These are phyloP conservation scores for Plotosus lineatus DNA, from an alignment of 2,113 vertebrate genomes.

Conservation along the genomic window DNA sequence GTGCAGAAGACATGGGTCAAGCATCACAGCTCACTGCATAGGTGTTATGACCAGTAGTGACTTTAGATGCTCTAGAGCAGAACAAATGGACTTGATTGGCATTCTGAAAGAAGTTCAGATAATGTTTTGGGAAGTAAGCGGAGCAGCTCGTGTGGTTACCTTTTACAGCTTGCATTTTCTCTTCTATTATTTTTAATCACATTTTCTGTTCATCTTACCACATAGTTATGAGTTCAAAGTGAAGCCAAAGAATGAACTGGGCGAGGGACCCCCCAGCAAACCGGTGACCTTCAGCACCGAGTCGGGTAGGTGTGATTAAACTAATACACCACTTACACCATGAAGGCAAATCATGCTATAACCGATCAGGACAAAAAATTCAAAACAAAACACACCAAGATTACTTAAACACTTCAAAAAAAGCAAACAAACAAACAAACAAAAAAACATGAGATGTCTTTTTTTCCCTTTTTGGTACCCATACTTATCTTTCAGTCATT, in stretches of 20 bases:
- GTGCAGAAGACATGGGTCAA: conserved; percentile 46
- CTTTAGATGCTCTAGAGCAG: conserved; percentile 16
- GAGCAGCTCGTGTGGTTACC: neutral
- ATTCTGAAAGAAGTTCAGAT: neutral
- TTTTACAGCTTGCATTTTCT: conserved; percentile 7
- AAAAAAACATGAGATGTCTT: too few species aligned
- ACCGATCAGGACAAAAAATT: neutral
- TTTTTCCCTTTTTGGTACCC: too few species aligned
- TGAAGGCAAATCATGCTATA: neutral
- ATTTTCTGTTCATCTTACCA: conserved; percentile 42
- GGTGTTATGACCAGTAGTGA: conserved; percentile 10
- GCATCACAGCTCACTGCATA: conserved; percentile 38
- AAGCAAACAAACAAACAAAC: too few species aligned
- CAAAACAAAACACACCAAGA: too few species aligned
- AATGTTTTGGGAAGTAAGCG: neutral
- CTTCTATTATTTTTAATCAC: conserved; percentile 1
- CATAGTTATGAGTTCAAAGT: conserved; percentile 91
- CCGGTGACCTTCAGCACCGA: conserved; percentile 89
- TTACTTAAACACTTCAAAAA: too few species aligned
- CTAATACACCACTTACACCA: neutral
- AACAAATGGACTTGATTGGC: conserved; percentile 15
- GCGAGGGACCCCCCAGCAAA: conserved; percentile 83
- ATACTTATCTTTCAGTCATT: too few species aligned
- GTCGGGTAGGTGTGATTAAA: conserved; percentile 79
- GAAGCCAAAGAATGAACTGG: conserved; percentile 87